Conservation (phyloP, 2,113 vertebrate genomes). For the Clinocottus analis region DNA sequence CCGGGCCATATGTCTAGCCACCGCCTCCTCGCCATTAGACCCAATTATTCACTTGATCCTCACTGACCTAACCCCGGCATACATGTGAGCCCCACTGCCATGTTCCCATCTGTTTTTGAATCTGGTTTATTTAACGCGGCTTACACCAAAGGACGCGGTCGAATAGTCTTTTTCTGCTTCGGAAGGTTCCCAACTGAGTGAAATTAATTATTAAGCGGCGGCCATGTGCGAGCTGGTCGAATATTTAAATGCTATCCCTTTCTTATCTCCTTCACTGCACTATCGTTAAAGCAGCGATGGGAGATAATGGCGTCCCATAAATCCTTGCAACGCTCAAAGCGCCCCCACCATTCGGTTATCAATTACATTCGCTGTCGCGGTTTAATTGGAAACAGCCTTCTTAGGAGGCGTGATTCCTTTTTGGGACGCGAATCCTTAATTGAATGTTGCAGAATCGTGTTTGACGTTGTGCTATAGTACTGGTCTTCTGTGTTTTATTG, state of each 20-base stretch:
- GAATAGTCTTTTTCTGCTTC: background rate
- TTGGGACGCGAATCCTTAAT: background rate
- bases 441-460: background rate
- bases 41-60: slow-evolving; percentile 52
- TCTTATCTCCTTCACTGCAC: background rate
- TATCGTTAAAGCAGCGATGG: background rate
- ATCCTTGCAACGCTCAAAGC: background rate
- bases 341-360: background rate
- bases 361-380: background rate
- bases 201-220: background rate
- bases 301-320: background rate
- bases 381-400: background rate
- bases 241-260: background rate
- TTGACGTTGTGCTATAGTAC: background rate
- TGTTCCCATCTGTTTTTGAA: background rate
- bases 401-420: background rate
- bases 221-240: background rate
- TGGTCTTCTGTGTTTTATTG: no score
- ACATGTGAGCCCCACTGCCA: background rate
- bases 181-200: background rate
- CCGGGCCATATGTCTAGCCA: slow-evolving; percentile 69
- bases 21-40: slow-evolving; percentile 57
- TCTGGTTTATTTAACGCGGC: background rate
- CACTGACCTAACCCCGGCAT: background rate
- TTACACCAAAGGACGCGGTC: background rate